Evolutionary conservation across 2,113 vertebrate genomes (phyloP).

Genomic region (Calidris pygmaea): DNA sequence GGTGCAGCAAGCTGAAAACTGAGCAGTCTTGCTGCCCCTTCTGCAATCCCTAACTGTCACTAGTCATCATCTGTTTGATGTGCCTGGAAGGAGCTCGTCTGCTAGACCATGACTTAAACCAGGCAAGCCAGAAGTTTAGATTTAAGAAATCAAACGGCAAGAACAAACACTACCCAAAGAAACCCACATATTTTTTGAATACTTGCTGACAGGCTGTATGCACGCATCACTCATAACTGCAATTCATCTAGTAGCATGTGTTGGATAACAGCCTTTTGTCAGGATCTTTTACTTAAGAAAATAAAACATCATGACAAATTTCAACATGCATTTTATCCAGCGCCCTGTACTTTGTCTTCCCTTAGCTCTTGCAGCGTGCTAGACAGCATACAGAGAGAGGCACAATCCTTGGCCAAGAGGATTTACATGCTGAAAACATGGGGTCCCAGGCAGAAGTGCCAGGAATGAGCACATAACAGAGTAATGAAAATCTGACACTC

Average conservation of each 20-base stretch:
- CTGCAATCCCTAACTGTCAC: not conserved
- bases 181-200: not conserved
- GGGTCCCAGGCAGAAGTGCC: not conserved
- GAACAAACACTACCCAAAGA: not conserved
- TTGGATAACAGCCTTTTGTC: not conserved
- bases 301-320: not conserved
- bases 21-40: not conserved
- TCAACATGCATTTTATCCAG: not conserved
- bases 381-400: not conserved
- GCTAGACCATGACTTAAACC: not conserved
- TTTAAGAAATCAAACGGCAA: not conserved
- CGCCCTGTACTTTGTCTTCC: not conserved
- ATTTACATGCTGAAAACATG: not conserved
- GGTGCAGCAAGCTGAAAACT: not conserved
- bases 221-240: not conserved
- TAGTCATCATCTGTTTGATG: not conserved
- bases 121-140: not conserved
- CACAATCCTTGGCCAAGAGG: not conserved
- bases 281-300: not conserved
- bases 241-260: not conserved
- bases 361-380: not conserved
- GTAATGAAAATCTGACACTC: not conserved
- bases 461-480: not conserved
- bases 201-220: not conserved
- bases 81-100: not conserved